These are phyloP conservation scores for Mus spretus DNA, from an alignment of 2,797 vertebrate genomes.

Conservation along the genomic window DNA sequence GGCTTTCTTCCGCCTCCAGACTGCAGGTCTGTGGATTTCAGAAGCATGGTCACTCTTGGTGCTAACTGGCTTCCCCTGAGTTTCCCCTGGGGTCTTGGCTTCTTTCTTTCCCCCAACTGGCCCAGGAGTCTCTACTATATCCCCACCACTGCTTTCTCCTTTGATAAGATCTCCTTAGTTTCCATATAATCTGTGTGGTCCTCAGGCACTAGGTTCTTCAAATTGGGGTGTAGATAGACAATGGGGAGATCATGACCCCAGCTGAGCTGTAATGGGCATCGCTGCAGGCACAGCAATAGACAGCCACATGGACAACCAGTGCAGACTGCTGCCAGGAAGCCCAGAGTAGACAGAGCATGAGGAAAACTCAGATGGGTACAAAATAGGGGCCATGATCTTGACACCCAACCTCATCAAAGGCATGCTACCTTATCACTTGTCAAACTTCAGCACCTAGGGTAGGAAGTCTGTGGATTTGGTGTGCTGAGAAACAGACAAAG, in stretches of 20 bases:
- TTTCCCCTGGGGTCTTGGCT: not conserved
- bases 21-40: not conserved
- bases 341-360: fast-evolving
- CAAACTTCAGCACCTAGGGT: not conserved
- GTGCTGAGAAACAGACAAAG: not conserved
- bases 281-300: not conserved
- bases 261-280: not conserved
- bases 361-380: not conserved
- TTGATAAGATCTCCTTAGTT: not conserved
- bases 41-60: fast-evolving
- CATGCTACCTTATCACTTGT: not conserved
- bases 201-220: not conserved
- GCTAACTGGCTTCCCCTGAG: not conserved
- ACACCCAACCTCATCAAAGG: not conserved
- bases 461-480: not conserved
- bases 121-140: fast-evolving
- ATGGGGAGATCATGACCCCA: not conserved
- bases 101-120: not conserved
- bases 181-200: not conserved
- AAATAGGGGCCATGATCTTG: not conserved
- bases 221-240: not conserved
- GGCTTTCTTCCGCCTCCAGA: not conserved
- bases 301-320: fast-evolving
- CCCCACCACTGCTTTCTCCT: not conserved
- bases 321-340: not conserved